These are phyloP conservation scores for Sakesphorus luctuosus DNA, from an alignment of 2,113 vertebrate genomes.

Conservation along the genomic window DNA sequence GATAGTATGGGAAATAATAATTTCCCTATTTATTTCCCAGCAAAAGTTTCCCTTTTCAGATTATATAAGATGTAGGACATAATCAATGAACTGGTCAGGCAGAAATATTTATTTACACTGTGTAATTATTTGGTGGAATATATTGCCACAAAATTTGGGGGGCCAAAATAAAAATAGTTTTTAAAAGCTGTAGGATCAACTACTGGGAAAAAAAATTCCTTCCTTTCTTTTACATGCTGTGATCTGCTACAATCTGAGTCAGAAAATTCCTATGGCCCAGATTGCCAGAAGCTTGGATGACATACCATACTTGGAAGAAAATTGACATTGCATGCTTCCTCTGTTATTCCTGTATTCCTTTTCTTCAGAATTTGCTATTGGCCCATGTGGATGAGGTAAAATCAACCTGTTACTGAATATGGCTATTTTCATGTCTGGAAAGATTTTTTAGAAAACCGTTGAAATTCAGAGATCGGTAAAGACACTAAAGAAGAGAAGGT, in stretches of 20 bases:
- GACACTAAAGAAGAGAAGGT: neutral
- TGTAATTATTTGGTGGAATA: neutral
- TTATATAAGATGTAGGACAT: neutral
- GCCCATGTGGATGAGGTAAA: neutral
- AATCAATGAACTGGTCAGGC: neutral
- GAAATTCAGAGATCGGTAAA: neutral
- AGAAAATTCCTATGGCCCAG: conserved; percentile 39
- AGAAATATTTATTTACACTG: neutral
- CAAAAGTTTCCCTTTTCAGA: neutral
- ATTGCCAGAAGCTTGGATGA: neutral
- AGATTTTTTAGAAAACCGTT: neutral
- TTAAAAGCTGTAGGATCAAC: neutral
- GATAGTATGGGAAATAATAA: neutral
- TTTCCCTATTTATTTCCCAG: neutral
- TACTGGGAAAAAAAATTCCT: neutral
- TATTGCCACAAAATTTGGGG: neutral
- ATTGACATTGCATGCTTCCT: neutral
- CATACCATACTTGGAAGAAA: conserved; percentile 21
- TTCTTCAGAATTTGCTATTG: neutral
- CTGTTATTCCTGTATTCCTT: neutral
- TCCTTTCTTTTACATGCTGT: neutral
- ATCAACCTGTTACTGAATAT: neutral
- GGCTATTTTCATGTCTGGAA: neutral
- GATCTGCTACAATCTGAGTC: neutral
- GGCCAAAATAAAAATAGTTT: neutral